Conservation (phyloP, 1,140 invertebrate genomes). For the Panonychus citri region DNA sequence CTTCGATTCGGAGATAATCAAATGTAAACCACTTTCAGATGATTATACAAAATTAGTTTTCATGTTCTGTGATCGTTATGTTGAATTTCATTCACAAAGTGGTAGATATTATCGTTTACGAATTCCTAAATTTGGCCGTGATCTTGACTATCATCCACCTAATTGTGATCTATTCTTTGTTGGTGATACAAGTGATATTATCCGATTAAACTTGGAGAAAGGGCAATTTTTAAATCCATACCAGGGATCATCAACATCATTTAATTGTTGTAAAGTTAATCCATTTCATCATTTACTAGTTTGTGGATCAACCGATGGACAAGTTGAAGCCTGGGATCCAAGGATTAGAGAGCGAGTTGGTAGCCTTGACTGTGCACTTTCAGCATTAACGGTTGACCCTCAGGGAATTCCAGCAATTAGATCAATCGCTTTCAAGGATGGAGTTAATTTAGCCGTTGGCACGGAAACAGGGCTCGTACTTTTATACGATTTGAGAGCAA, state of each 20-base stretch:
- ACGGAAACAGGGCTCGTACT: conserved; percentile 69
- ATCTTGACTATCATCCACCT: conserved; percentile 69
- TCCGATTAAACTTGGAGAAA: conserved; percentile 79
- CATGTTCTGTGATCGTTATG: conserved; percentile 41
- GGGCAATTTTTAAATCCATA: conserved; percentile 76
- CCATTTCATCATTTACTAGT: conserved; percentile 61
- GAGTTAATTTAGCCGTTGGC: conserved; percentile 64
- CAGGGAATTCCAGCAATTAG: conserved; percentile 44
- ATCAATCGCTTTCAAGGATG: conserved; percentile 52
- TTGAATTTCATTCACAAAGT: conserved; percentile 82
- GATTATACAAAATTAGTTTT: conserved; percentile 55
- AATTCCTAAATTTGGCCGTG: conserved; percentile 83
- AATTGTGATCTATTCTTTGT: conserved; percentile 79
- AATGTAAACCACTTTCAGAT: conserved; percentile 62
- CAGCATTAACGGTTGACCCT: conserved; percentile 34
- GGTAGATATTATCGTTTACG: conserved; percentile 71
- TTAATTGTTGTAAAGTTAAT: conserved; percentile 72
- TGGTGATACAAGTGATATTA: conserved; percentile 74
- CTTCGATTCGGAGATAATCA: conserved; percentile 80
- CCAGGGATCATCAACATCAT: conserved; percentile 41
- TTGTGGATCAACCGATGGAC: conserved; percentile 71
- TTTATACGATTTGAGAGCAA: conserved; percentile 78
- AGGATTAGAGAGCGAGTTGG: conserved; percentile 46
- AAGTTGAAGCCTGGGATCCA: conserved; percentile 89
- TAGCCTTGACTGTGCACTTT: conserved; percentile 59